Percentiles rank a stretch among this genome's conserved stretches.
Evolutionary conservation across 2,113 vertebrate genomes (phyloP).

Genomic region (Procavia capensis): DNA sequence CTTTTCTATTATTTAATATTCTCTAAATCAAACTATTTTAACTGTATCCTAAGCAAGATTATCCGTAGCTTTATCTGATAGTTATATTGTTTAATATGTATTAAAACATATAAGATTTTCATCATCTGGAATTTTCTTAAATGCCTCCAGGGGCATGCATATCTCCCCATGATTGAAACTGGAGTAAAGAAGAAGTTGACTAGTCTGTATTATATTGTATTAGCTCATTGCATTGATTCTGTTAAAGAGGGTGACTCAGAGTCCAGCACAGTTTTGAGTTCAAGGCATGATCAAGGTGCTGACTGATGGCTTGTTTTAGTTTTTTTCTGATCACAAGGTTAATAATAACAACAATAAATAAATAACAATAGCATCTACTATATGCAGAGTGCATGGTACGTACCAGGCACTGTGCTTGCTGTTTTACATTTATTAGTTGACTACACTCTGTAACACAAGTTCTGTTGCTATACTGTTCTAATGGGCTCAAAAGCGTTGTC

Average conservation of each 20-base stretch:
- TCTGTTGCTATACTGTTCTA: not conserved
- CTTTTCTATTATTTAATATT: constrained; percentile 34
- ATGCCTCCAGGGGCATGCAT: not conserved
- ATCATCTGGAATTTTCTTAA: constrained; percentile 17
- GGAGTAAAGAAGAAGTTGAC: not conserved
- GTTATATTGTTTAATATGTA: constrained; percentile 6
- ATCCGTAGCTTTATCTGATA: not conserved
- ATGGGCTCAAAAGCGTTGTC: not conserved
- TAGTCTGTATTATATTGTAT: not conserved
- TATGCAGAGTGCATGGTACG: not conserved
- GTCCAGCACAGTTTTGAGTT: not conserved
- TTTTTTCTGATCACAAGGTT: not conserved
- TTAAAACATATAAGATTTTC: not conserved
- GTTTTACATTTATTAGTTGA: not conserved
- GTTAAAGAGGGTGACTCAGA: not conserved
- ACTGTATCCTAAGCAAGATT: not conserved
- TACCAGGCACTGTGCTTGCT: not conserved
- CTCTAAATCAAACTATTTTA: not conserved
- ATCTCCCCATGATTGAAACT: not conserved
- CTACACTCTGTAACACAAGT: not conserved
- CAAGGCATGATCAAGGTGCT: not conserved
- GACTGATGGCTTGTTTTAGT: not conserved
- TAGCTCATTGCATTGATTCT: not conserved
- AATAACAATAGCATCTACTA: not conserved
- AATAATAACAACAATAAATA: not conserved